These are phyloP conservation scores for Caenorhabditis drosophilae DNA, from an alignment of 2,888 invertebrate species.

Conservation along the genomic window DNA sequence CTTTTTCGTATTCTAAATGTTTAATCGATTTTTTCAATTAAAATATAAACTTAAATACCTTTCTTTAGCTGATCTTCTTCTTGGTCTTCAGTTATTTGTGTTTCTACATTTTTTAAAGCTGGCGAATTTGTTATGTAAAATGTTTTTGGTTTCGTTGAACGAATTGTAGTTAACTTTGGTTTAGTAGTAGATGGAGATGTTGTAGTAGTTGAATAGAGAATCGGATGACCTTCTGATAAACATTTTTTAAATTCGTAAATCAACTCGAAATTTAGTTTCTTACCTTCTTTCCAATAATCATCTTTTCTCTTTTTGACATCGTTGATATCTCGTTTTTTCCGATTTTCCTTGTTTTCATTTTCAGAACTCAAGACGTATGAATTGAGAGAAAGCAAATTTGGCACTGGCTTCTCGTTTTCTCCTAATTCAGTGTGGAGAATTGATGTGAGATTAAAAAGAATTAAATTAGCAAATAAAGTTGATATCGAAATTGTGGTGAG, in stretches of 20 bases:
- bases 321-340: slow-evolving; percentile 1
- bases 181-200: slow-evolving; percentile 9
- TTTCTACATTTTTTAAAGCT: not conserved
- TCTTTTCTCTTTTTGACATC: not conserved
- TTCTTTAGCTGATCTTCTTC: slow-evolving; percentile 22
- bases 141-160: slow-evolving; percentile 20
- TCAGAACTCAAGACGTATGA: not conserved
- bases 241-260: not conserved
- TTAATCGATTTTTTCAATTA: not conserved
- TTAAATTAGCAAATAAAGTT: slow-evolving; percentile 50
- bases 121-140: slow-evolving; percentile 32
- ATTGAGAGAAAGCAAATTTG: slow-evolving; percentile 30
- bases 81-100: not conserved
- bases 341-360: not conserved
- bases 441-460: slow-evolving; percentile 55
- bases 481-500: slow-evolving; percentile 44
- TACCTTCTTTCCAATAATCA: not conserved
- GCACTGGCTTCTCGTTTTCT: slow-evolving; percentile 27
- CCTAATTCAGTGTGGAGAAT: slow-evolving; percentile 38
- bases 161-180: slow-evolving; percentile 8
- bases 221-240: slow-evolving; percentile 24
- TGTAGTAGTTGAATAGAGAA: slow-evolving; percentile 23
- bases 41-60: not conserved
- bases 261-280: not conserved
- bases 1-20: slow-evolving; percentile 27